These are phyloP conservation scores for Hemitrygon akajei DNA, from an alignment of 2,797 vertebrate genomes.

Conservation along the genomic window DNA sequence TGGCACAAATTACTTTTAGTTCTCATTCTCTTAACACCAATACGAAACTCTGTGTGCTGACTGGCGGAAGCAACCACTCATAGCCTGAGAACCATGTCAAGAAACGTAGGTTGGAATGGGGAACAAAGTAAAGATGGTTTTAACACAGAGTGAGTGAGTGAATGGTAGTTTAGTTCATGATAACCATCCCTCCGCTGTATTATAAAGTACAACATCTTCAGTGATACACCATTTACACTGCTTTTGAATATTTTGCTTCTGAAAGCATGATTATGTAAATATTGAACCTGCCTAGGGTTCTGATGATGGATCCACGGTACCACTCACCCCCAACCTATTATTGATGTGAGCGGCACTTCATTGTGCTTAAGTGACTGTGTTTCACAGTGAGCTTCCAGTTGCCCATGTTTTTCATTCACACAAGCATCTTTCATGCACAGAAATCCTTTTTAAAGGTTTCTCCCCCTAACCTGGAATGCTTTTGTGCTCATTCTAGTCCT, in stretches of 20 bases:
- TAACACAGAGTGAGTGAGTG: slow-evolving; percentile 1
- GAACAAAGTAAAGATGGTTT: slow-evolving; percentile 32
- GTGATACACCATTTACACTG: neutral
- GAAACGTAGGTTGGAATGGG: neutral
- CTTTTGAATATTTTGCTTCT: neutral
- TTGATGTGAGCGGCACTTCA: neutral
- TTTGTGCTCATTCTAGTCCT: neutral
- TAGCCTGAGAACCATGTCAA: neutral
- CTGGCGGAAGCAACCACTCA: neutral
- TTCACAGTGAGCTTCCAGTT: neutral
- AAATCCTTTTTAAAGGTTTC: neutral
- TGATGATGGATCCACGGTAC: neutral
- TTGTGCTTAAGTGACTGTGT: neutral
- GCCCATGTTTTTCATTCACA: neutral
- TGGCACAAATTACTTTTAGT: slow-evolving; percentile 26
- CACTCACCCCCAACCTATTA: no score
- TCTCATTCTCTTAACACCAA: slow-evolving; percentile 26
- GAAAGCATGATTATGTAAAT: neutral
- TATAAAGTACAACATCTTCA: neutral
- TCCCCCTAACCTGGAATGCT: neutral
- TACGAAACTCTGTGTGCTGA: neutral
- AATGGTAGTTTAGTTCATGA: neutral
- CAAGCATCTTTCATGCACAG: neutral
- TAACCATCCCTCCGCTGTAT: neutral
- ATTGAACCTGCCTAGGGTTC: neutral